Conservation (phyloP, 2,113 vertebrate species). For the Ctenomys sociabilis region DNA sequence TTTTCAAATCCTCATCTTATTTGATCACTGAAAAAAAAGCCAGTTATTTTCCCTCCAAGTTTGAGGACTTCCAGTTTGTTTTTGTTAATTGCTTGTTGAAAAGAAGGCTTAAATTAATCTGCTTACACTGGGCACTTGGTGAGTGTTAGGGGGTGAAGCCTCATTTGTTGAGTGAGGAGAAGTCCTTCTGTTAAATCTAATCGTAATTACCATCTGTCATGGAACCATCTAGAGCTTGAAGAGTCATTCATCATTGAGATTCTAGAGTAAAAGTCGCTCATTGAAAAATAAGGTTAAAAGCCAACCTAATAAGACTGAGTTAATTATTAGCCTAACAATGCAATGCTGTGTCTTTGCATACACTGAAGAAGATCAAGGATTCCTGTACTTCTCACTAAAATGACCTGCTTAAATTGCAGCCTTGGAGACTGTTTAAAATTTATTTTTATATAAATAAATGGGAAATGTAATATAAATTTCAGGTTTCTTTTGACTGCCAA, state of each 20-base stretch:
- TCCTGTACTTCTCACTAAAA: slow-evolving; percentile 70
- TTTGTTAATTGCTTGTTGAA: slow-evolving; percentile 79
- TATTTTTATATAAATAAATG: slow-evolving; percentile 41
- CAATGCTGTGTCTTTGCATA: slow-evolving; percentile 38
- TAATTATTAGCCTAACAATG: slow-evolving; percentile 75
- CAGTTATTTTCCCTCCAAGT: slow-evolving; percentile 53
- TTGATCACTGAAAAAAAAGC: slow-evolving; percentile 62
- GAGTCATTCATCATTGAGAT: slow-evolving; percentile 76
- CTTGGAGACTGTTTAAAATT: slow-evolving; percentile 17
- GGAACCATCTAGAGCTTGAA: slow-evolving; percentile 74
- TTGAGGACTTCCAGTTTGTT: slow-evolving; percentile 62
- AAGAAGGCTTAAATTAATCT: slow-evolving; percentile 82
- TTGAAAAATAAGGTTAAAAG: slow-evolving; percentile 77
- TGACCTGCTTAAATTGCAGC: slow-evolving; percentile 74
- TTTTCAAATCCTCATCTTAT: neutral
- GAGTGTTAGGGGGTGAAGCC: slow-evolving; percentile 76
- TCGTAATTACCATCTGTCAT: slow-evolving; percentile 82
- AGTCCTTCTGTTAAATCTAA: slow-evolving; percentile 77
- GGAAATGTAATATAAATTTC: slow-evolving; percentile 38
- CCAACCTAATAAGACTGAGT: slow-evolving; percentile 76
- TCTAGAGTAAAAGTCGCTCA: slow-evolving; percentile 71
- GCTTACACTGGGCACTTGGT: slow-evolving; percentile 72
- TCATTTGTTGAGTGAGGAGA: slow-evolving; percentile 77
- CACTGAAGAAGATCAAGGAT: slow-evolving; percentile 62
- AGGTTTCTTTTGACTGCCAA: no score